These are phyloP conservation scores for Streptopelia turtur DNA, from an alignment of 2,797 vertebrate genomes.

Conservation along the genomic window DNA sequence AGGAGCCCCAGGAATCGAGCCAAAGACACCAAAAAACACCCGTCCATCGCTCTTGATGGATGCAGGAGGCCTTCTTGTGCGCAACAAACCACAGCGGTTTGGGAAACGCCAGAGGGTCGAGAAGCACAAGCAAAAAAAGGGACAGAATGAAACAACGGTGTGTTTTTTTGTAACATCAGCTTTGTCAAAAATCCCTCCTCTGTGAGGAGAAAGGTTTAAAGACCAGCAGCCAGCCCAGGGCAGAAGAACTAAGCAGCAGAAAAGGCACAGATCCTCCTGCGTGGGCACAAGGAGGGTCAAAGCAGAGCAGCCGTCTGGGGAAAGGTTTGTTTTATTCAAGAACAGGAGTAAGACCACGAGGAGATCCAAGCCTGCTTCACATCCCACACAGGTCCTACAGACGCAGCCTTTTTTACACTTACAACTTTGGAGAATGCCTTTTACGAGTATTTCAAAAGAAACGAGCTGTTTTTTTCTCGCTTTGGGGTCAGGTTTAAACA, in stretches of 20 bases:
- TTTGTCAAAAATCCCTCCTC: not conserved
- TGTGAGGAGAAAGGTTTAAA: not conserved
- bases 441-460: not conserved
- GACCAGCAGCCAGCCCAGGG: not conserved
- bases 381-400: fast-evolving
- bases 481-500: not conserved
- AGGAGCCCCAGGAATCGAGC: not conserved
- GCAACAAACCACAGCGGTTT: not conserved
- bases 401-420: not conserved
- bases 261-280: not conserved
- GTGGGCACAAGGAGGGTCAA: fast-evolving
- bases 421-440: not conserved
- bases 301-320: not conserved
- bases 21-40: not conserved
- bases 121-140: not conserved
- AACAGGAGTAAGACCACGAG: not conserved
- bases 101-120: not conserved
- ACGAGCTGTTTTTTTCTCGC: not conserved
- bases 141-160: not conserved
- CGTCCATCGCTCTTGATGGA: not conserved
- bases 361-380: not conserved
- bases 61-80: not conserved
- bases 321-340: not conserved
- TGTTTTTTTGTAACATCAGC: not conserved
- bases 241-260: not conserved